Percentiles rank a stretch among this genome's conserved stretches.
Evolutionary conservation across 2,888 invertebrate genomes (phyloP).

Genomic region (Eupithecia subfuscata): DNA sequence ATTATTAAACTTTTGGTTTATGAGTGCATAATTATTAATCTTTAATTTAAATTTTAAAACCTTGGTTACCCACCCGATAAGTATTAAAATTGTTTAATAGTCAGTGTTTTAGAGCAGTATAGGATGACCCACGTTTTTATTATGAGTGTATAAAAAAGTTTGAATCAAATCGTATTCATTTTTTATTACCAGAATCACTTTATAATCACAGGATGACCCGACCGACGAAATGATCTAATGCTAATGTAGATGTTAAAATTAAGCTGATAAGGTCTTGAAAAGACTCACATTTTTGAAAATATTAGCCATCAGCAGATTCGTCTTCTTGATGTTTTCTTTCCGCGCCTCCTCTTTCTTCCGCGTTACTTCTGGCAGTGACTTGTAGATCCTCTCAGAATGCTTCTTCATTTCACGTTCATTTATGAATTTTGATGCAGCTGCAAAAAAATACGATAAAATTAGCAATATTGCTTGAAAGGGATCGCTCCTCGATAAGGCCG

Average conservation of each 20-base stretch:
- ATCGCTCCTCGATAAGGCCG: not conserved
- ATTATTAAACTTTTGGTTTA: not conserved
- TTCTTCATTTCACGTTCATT: slow-evolving; percentile 79
- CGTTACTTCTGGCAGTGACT: slow-evolving; percentile 88
- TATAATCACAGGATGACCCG: too few relatives aligned
- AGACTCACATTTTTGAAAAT: slow-evolving; percentile 88
- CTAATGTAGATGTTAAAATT: too few relatives aligned
- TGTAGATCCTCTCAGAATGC: slow-evolving; percentile 83
- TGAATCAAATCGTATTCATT: too few relatives aligned
- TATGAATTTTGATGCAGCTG: slow-evolving; percentile 75
- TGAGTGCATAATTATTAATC: not conserved
- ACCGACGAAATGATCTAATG: too few relatives aligned
- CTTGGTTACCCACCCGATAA: too few relatives aligned
- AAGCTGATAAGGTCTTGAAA: not conserved
- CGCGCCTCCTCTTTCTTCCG: slow-evolving; percentile 84
- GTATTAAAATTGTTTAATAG: not conserved
- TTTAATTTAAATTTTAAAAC: not conserved
- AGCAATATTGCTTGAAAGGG: not conserved
- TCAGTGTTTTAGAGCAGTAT: not conserved
- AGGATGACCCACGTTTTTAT: too few relatives aligned
- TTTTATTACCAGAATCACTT: too few relatives aligned
- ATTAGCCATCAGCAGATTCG: slow-evolving; percentile 89
- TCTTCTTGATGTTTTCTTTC: slow-evolving; percentile 85
- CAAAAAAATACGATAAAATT: not conserved
- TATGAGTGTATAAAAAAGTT: too few relatives aligned